phyloP scores from a whole-genome alignment of 2,888 invertebrate species.

The Spilosoma lubricipeda region DNA sequence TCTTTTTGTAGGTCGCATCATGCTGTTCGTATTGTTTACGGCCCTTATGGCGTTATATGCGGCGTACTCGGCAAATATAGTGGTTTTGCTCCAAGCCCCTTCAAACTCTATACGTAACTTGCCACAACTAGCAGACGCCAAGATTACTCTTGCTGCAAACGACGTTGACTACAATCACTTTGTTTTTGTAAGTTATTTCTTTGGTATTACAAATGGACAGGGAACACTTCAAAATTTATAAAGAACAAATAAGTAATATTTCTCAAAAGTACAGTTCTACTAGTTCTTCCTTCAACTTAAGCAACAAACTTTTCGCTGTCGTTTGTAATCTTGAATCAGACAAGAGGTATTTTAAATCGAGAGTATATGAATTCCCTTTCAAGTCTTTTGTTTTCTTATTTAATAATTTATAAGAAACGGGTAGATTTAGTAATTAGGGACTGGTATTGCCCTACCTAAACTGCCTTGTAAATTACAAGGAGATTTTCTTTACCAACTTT shows the following conservation, averaged over 20 bases:
- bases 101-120: slow-evolving; percentile 85
- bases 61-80: slow-evolving; percentile 89
- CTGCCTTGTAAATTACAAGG: too few species aligned
- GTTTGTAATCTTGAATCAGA: not conserved
- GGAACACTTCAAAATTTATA: too few species aligned
- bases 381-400: too few species aligned
- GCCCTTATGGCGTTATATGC: slow-evolving; percentile 86
- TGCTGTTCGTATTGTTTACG: slow-evolving; percentile 64
- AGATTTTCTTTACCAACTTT: not conserved
- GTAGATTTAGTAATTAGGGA: too few species aligned
- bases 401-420: too few species aligned
- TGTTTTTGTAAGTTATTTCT: slow-evolving; percentile 79
- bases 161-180: slow-evolving; percentile 87
- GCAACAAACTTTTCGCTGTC: too few species aligned
- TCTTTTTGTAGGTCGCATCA: slow-evolving; percentile 65
- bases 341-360: not conserved
- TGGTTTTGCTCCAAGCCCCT: slow-evolving; percentile 88
- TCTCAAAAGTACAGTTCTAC: too few species aligned
- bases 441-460: too few species aligned
- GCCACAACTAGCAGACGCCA: slow-evolving; percentile 84
- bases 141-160: slow-evolving; percentile 86
- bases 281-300: too few species aligned
- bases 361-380: not conserved
- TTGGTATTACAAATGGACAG: not conserved
- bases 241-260: too few species aligned